These are phyloP conservation scores for Eurytoma californica DNA, from an alignment of 2,888 invertebrate species.

Conservation along the genomic window DNA sequence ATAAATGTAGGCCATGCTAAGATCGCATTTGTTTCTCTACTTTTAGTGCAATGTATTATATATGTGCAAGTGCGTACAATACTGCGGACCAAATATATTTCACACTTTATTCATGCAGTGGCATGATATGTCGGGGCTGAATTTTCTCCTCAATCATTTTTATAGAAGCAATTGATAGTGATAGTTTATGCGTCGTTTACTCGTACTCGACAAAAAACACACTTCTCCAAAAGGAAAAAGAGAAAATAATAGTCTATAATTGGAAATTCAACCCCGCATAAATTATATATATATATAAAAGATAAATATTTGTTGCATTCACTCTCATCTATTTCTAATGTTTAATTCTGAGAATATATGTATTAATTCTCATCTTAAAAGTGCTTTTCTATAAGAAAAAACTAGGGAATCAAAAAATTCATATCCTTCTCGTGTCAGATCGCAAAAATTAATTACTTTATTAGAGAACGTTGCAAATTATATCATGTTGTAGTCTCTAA, in stretches of 20 bases:
- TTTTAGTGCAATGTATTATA: conserved; percentile 42
- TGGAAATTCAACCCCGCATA: conserved; percentile 31
- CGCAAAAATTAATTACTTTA: conserved; percentile 19
- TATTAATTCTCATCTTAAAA: conserved; percentile 34
- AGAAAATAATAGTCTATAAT: not conserved
- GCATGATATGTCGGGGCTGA: conserved; percentile 41
- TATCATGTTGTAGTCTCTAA: too few relatives aligned
- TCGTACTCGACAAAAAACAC: not conserved
- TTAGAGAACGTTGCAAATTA: too few relatives aligned
- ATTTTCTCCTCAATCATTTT: not conserved
- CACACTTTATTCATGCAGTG: conserved; percentile 43
- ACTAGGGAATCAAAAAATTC: not conserved
- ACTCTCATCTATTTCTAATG: conserved; percentile 41
- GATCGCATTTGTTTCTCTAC: conserved; percentile 33
- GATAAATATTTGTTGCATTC: conserved; percentile 32
- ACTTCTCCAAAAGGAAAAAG: not conserved
- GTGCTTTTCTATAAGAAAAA: conserved; percentile 29
- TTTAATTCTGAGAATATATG: conserved; percentile 32
- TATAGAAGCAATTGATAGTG: not conserved
- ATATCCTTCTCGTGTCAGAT: conserved; percentile 3
- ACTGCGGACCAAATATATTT: conserved; percentile 34
- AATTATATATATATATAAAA: conserved; percentile 14
- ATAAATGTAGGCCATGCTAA: conserved; percentile 47
- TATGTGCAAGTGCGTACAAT: conserved; percentile 43
- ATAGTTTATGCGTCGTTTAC: not conserved